Base-by-base conservation (phyloP, 2,797 vertebrate species). In the Xenentodon cancila region DNA sequence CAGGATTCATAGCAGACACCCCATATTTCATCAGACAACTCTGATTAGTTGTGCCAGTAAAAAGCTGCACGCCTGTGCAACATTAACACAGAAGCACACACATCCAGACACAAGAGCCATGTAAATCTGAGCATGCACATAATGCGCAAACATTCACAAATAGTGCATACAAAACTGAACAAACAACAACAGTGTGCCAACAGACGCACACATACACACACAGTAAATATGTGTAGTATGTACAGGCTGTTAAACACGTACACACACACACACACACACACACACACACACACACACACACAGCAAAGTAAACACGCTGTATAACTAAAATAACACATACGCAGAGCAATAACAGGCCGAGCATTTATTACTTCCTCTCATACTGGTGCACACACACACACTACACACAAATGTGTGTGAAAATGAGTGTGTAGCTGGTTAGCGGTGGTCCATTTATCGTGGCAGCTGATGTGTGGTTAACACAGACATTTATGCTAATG, bases 401-500 rank as follows among this genome's bases (percentile, higher is more conserved):
- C 32, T 9, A 9, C 32, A 32, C 32, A 32, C 32, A 6, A 32
- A 1, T 82, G 82, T 80, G 17, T 62, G 68, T 64, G 72, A 59
- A 73, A 74, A 82, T 82, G 75, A 77, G 56, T 68, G 65, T 68
- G 76, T 74, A 67, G 73, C 82, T 79, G 68, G 67, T 82, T 87
- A 79, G 80, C 84, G 45, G 73, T 72, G 84, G 81, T 80, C 74
- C 86, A 90, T 89, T 88, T 87, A 82, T 70, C 77, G 78, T 81
- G 79, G 83, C 84, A 84, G 85, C 81, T 87, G 81, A 88, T 84
- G 89, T 84, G 88, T 84, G 73, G 79, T 90, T 90, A 89, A 88
- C 82, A 81, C 79, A 84, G 81, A 88, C 85, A 80, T 88, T 88
- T 88, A 89, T 88, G 84, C 82, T 88, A 91, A 91, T 89, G 84